A percentile compares a stretch with the other conserved stretches of the same genome.
These are phyloP conservation scores for Chrosomus eos DNA, from an alignment of 2,797 vertebrate species.

Conservation along the genomic window DNA sequence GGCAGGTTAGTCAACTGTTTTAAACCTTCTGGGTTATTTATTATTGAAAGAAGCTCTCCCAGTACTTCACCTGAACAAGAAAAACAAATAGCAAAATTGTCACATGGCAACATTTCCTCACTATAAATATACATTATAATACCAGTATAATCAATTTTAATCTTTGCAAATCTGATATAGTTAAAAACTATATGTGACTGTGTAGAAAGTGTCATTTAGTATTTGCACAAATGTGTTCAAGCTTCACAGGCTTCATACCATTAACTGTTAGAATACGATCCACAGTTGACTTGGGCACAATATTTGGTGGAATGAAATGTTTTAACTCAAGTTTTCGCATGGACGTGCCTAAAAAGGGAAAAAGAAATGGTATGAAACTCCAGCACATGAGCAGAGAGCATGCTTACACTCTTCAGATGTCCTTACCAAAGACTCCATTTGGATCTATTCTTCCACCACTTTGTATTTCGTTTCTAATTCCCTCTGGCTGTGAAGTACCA, in stretches of 20 bases:
- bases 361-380: neutral
- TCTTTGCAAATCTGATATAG: neutral
- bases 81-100: neutral
- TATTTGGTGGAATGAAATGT: conserved; percentile 77
- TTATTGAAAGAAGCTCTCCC: conserved; percentile 77
- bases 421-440: conserved; percentile 85
- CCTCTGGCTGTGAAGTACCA: conserved; percentile 84
- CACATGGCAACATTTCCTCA: neutral
- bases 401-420: neutral
- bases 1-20: conserved; percentile 78
- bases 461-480: conserved; percentile 77
- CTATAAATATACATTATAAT: neutral
- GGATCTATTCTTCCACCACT: conserved; percentile 85
- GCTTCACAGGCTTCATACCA: conserved; percentile 73
- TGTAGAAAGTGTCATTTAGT: neutral
- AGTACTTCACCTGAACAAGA: conserved; percentile 81
- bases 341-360: conserved; percentile 46
- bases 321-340: conserved; percentile 77
- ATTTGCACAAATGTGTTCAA: neutral
- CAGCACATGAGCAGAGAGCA: neutral
- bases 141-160: neutral
- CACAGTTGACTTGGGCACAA: conserved; percentile 86
- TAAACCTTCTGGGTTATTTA: conserved; percentile 75
- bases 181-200: neutral
- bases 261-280: conserved; percentile 81